Base-by-base conservation (phyloP, 2,797 vertebrate species). In the Garrulus glandarius region DNA sequence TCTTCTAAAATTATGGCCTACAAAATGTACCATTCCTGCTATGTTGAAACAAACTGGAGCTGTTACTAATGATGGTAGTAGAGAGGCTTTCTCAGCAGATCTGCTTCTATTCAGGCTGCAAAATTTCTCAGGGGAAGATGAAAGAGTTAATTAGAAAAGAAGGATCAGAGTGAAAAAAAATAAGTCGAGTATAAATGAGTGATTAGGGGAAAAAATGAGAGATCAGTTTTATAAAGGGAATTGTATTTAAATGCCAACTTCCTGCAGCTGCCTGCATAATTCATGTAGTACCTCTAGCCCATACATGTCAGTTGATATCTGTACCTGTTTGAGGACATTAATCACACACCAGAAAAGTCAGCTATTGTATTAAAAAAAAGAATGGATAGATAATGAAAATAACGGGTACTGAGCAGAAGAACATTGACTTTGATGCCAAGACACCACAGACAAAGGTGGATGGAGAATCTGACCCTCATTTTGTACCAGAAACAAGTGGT, bases 211-310 rank as follows among this genome's bases (percentile, higher is more conserved):
- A 50, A 93, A 94, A 93, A 65, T 0, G 7, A 86, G 41, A 90
- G 61, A 95, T 80, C 91, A 92, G 16, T 96, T 94, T 91, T 92
- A 65, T 84, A 89, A 91, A 84, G 57, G 20, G 77, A 92, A 84
- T 84, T 84, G 70, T 91, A 96, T 87, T 96, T 83, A 93, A 96
- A 92, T 82, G 77, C 39, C 77, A 95, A 32, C 77, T 89, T 89
- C 67, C 44, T 84, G 61, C 39, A 76, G 43, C 39, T 91, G 59
- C 55, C 86, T 87, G 59, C 63, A 89, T 92, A 96, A 96, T 94
- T 95, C 57, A 93, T 78, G 56, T 61, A 61, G 78, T 75, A 91
- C 55, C 36, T 87, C 70, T 57, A 72, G 59, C 78, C 80, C 55
- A 57, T 75, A 68, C 46, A 60, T 29, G 61, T 56, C 67, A 81